A percentile compares a stretch with the other conserved stretches of the same genome.
phyloP scores from a whole-genome alignment of 2,797 vertebrate species.

The Myripristis murdjan region DNA sequence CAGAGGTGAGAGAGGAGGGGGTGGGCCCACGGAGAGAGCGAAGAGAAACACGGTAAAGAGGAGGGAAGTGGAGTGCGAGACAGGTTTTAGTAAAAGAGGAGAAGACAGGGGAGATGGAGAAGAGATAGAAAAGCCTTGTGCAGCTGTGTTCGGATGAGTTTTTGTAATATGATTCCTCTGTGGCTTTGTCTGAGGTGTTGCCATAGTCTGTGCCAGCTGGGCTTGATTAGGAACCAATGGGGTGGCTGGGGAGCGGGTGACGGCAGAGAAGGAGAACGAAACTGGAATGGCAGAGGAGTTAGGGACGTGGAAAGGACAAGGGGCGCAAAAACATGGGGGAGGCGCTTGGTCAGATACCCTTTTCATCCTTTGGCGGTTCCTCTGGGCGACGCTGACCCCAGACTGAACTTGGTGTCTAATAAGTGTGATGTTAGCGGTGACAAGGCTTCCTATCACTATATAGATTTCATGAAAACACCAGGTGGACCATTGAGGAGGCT shows the following conservation, averaged over 20 bases:
- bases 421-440: slow-evolving; percentile 2
- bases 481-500: neutral
- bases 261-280: slow-evolving; percentile 18
- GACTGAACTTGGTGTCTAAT: slow-evolving; percentile 33
- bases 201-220: slow-evolving; percentile 64
- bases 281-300: neutral
- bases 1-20: slow-evolving; percentile 65
- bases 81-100: slow-evolving; percentile 28
- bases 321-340: neutral
- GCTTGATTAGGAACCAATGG: slow-evolving; percentile 47
- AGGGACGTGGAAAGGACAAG: slow-evolving; percentile 11
- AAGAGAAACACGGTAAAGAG: slow-evolving; percentile 17
- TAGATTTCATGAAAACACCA: neutral
- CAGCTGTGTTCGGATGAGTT: slow-evolving; percentile 34
- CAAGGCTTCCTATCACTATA: neutral
- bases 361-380: slow-evolving; percentile 39
- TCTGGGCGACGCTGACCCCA: slow-evolving; percentile 27
- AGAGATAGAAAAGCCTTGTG: slow-evolving; percentile 25
- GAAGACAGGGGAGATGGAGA: slow-evolving; percentile 6
- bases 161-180: slow-evolving; percentile 65
- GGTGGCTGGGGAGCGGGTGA: slow-evolving; percentile 30
- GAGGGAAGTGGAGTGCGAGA: slow-evolving; percentile 13
- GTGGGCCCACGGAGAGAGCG: slow-evolving; percentile 9
- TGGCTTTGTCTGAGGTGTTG: slow-evolving; percentile 60
- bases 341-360: neutral